These are phyloP conservation scores for Perizoma affinitatum DNA, from an alignment of 2,888 invertebrate species.

Conservation along the genomic window DNA sequence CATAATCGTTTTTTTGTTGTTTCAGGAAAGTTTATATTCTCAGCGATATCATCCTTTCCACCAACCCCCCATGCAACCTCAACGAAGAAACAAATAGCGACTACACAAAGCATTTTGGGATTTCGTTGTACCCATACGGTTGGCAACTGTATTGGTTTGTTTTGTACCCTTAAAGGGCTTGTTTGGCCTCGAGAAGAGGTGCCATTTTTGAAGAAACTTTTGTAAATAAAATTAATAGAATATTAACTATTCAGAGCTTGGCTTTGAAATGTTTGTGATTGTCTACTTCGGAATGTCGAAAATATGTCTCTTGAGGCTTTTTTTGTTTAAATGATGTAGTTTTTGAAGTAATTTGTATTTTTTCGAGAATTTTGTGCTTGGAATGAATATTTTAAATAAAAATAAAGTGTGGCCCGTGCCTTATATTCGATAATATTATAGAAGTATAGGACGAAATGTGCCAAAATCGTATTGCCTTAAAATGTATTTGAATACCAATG, in stretches of 20 bases:
- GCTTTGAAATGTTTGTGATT: slow-evolving; percentile 32
- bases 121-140: slow-evolving; percentile 54
- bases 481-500: slow-evolving; percentile 43
- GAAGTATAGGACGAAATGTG: slow-evolving; percentile 48
- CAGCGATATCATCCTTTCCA: slow-evolving; percentile 77
- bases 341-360: slow-evolving; percentile 29
- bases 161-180: slow-evolving; percentile 46
- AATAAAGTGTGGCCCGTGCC: slow-evolving; percentile 65
- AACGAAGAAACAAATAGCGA: slow-evolving; percentile 63
- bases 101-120: slow-evolving; percentile 48
- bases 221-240: slow-evolving; percentile 39
- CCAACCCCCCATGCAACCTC: slow-evolving; percentile 72
- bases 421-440: slow-evolving; percentile 54
- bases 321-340: slow-evolving; percentile 17
- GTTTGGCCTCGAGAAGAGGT: slow-evolving; percentile 44
- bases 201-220: slow-evolving; percentile 60
- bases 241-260: slow-evolving; percentile 32
- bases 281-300: slow-evolving; percentile 21
- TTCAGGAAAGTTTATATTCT: slow-evolving; percentile 70
- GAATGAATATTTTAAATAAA: slow-evolving; percentile 33
- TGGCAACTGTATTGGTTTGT: slow-evolving; percentile 58
- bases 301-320: slow-evolving; percentile 10
- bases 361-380: slow-evolving; percentile 31
- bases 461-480: slow-evolving; percentile 57
- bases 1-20: slow-evolving; percentile 31